phyloP scores from a whole-genome alignment of 2,113 vertebrate species.

The Leucopternis melanops region DNA sequence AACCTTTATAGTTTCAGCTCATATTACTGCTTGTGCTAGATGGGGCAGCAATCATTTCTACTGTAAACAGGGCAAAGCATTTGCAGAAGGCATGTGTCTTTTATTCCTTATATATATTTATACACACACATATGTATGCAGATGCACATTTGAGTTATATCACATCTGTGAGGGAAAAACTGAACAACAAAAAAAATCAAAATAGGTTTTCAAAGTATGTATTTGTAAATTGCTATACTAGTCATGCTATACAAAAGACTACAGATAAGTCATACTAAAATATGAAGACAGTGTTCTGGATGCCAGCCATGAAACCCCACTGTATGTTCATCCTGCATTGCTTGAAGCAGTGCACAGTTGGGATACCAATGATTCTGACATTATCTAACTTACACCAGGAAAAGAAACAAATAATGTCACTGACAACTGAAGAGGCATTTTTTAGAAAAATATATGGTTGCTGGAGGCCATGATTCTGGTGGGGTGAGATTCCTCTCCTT shows the following conservation, averaged over 20 bases:
- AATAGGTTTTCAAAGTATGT: neutral
- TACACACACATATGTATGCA: neutral
- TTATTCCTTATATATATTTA: neutral
- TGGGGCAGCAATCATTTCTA: neutral
- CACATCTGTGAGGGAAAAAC: neutral
- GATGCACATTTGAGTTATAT: neutral
- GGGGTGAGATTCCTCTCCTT: conserved; percentile 30
- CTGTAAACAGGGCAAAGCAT: neutral
- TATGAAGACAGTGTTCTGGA: neutral
- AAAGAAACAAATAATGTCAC: neutral
- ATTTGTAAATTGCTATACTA: neutral
- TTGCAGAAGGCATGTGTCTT: neutral
- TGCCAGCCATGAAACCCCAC: neutral
- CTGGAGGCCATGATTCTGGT: conserved; percentile 17
- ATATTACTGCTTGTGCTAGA: neutral
- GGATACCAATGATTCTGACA: neutral
- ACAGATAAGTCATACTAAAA: neutral
- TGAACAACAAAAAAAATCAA: neutral
- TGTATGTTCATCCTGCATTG: neutral
- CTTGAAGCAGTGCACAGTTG: neutral
- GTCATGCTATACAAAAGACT: neutral
- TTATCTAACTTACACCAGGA: neutral
- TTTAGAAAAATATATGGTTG: neutral
- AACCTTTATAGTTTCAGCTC: conserved; percentile 1
- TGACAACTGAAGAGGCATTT: neutral